Base-by-base conservation (phyloP, 2,797 vertebrate species). In the Apogon talboti region DNA sequence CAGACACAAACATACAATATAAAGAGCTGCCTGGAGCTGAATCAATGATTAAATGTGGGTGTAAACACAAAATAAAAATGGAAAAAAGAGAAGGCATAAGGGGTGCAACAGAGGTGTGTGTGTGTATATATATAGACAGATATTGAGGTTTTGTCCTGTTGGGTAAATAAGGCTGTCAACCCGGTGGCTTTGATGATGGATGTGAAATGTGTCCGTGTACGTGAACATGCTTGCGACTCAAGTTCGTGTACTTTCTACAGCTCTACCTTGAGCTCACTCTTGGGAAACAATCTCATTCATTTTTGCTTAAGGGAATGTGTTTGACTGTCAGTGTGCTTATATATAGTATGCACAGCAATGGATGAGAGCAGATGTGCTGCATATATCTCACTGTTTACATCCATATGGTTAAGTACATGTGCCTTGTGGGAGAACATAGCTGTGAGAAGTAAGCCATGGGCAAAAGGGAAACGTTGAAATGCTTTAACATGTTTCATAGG, bases 141-240 rank as follows among this genome's bases (percentile, higher is more conserved):
- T 68, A 79, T 6, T 64, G 72, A 76, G 66, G 73, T 69, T 79
- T 83, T 62, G 67, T 86, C 60, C 63, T 78, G 35, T 83, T 79
- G 70, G 76, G 69, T 82, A 82, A 82, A 90, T 74, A 83, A 71
- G 72, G 67, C 79, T 85, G 85, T 85, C 79, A 82, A 57, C 58
- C 24, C 40, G 30, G 57, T 73, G 41, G 80, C 78, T 85, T 78
- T 80, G 81, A 81, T 78, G 86, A 84, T 80, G 69, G 67, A 81
- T 84, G 75, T 46, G 67, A 46, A 47, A 9, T 38, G 19, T 4
- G 21, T 59, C 24, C 46, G 19, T 19, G 24, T 50, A 16, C 49
- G 42, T 59, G 54, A 40, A 63, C 66, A 65, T 68, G 52, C 55
- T 53, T 54, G 61, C 48, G 42, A 64, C 61, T 75, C 13, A 12